A percentile compares a stretch with the other conserved stretches of the same genome.
Conservation (phyloP, 1,140 invertebrate species). For the Anthonomus grandis region DNA sequence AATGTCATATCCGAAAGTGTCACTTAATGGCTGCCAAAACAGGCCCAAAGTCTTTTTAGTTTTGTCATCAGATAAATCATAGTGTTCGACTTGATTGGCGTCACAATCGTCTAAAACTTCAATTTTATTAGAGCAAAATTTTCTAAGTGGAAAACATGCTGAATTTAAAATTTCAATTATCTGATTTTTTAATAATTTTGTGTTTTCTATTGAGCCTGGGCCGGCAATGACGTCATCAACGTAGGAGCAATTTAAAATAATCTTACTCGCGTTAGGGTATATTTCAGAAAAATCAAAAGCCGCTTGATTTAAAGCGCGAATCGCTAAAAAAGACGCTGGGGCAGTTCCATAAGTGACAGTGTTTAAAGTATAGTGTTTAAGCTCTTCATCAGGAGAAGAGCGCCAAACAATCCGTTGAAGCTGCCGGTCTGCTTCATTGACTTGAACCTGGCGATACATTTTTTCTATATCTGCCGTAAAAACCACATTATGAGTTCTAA, state of each 20-base stretch:
- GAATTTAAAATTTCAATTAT: slow-evolving; percentile 17
- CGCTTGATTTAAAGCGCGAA: slow-evolving; percentile 38
- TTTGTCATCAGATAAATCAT: slow-evolving; percentile 6
- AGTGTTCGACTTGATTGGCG: not conserved
- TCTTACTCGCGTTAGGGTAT: slow-evolving; percentile 30
- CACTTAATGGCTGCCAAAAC: slow-evolving; percentile 37
- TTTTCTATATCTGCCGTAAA: slow-evolving; percentile 46
- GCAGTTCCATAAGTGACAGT: slow-evolving; percentile 49
- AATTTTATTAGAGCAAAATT: slow-evolving; percentile 36
- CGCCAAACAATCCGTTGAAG: slow-evolving; percentile 51
- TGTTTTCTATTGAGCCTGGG: slow-evolving; percentile 26
- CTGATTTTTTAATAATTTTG: slow-evolving; percentile 19
- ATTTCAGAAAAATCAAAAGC: slow-evolving; percentile 29
- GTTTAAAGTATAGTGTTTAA: slow-evolving; percentile 42
- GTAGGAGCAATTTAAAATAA: slow-evolving; percentile 48
- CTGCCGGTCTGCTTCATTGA: slow-evolving; percentile 40
- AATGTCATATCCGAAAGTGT: slow-evolving; percentile 39
- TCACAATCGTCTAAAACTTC: not conserved
- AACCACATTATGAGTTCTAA: slow-evolving; percentile 42
- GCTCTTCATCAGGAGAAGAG: slow-evolving; percentile 15
- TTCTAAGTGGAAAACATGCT: slow-evolving; percentile 33
- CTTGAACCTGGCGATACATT: slow-evolving; percentile 49
- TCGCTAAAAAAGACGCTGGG: slow-evolving; percentile 44
- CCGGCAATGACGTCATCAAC: slow-evolving; percentile 51
- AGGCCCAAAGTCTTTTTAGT: slow-evolving; percentile 43